Percentiles rank a stretch among this genome's conserved stretches.
These are phyloP conservation scores for Nemotelus nigrinus DNA, from an alignment of 2,888 invertebrate species.

Conservation along the genomic window DNA sequence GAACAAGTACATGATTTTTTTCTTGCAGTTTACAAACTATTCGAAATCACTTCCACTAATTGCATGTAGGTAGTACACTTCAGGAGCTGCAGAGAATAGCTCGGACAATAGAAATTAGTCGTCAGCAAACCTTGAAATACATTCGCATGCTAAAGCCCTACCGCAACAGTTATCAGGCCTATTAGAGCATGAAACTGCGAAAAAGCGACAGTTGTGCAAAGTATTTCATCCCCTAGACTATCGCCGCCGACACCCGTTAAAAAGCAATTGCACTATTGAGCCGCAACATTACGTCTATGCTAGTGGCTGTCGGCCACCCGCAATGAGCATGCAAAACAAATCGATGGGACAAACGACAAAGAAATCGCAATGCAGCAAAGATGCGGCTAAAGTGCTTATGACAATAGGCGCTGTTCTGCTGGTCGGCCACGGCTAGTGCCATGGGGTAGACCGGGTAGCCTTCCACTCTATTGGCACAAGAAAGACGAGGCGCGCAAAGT, in stretches of 20 bases:
- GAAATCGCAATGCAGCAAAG: constrained; percentile 45
- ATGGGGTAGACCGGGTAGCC: neutral
- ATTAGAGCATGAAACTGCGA: no score
- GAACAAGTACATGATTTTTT: no score
- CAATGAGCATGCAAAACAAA: constrained; percentile 37
- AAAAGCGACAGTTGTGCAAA: no score
- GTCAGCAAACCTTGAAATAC: no score
- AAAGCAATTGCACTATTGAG: constrained; percentile 24
- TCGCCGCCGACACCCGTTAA: neutral
- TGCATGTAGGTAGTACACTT: no score
- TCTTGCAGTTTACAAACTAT: no score
- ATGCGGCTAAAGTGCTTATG: constrained; percentile 45
- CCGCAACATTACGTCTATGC: constrained; percentile 5
- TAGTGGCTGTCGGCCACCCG: constrained; percentile 36
- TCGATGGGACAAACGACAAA: constrained; percentile 42
- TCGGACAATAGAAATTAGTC: no score
- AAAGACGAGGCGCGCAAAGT: constrained; percentile 2
- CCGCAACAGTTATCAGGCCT: no score
- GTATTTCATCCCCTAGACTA: no score
- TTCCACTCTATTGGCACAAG: neutral
- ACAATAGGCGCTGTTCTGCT: constrained; percentile 24
- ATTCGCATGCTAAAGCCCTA: no score
- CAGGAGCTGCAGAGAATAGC: no score
- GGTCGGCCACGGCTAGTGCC: neutral
- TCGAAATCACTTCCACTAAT: no score